These are phyloP conservation scores for Nebria ingens DNA, from an alignment of 1,140 invertebrate species.

Conservation along the genomic window DNA sequence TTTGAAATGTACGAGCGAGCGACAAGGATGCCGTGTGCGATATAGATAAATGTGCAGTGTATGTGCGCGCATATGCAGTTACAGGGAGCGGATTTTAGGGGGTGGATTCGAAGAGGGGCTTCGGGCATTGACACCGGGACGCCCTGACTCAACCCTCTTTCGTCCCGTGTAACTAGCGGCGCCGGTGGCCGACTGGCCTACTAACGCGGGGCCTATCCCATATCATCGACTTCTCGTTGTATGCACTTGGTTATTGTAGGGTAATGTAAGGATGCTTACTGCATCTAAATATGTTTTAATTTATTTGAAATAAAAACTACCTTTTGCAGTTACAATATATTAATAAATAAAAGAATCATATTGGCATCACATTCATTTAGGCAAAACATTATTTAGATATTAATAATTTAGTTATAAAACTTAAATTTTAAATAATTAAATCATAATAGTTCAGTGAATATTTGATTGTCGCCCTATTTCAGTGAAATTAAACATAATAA, in stretches of 20 bases:
- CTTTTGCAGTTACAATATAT: too few species aligned
- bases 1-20: neutral
- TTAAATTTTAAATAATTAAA: too few species aligned
- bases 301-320: too few species aligned
- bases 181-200: conserved; percentile 2
- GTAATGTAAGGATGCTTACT: neutral
- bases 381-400: too few species aligned
- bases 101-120: neutral
- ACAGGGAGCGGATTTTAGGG: neutral
- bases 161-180: neutral
- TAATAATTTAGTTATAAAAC: too few species aligned
- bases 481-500: too few species aligned
- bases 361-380: too few species aligned
- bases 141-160: too few species aligned
- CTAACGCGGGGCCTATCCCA: neutral
- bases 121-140: neutral
- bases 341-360: too few species aligned
- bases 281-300: too few species aligned
- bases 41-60: neutral
- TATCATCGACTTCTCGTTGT: neutral
- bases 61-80: neutral
- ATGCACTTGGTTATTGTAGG: neutral
- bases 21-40: neutral
- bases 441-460: too few species aligned
- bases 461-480: too few species aligned